A percentile compares a stretch with the other conserved stretches of the same genome.
phyloP scores from a whole-genome alignment of 2,888 invertebrate genomes.

The Pollenia angustigena region DNA sequence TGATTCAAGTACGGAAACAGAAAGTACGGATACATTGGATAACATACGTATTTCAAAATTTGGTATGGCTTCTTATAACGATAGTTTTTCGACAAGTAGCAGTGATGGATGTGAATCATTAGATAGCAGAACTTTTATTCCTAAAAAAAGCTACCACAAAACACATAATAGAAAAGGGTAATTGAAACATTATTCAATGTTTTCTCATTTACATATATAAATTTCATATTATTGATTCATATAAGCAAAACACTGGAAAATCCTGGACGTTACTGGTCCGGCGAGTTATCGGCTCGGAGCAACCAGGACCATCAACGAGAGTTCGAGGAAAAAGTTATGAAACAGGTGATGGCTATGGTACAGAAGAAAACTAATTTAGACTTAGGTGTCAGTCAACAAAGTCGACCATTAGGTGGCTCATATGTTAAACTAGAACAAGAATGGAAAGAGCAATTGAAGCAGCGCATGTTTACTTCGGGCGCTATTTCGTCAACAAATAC shows the following conservation, averaged over 20 bases:
- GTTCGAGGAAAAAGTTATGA: conserved; percentile 90
- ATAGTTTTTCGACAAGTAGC: conserved; percentile 81
- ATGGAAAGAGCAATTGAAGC: conserved; percentile 87
- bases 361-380: conserved; percentile 82
- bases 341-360: conserved; percentile 83
- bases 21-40: conserved; percentile 77
- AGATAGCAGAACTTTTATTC: conserved; percentile 74
- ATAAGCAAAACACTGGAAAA: conserved; percentile 76
- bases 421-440: conserved; percentile 91
- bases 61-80: conserved; percentile 55
- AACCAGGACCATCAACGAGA: conserved; percentile 95
- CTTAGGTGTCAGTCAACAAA: conserved; percentile 76
- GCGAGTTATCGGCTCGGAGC: conserved; percentile 90
- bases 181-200: too few species aligned
- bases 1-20: conserved; percentile 82
- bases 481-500: conserved; percentile 16
- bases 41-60: conserved; percentile 55
- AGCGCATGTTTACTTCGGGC: conserved; percentile 72
- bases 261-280: conserved; percentile 89
- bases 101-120: conserved; percentile 84
- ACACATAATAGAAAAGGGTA: conserved; percentile 59
- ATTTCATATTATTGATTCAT: not conserved
- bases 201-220: not conserved
- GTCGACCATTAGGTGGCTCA: conserved; percentile 87
- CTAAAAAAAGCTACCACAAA: conserved; percentile 64